These are phyloP conservation scores for Argya squamiceps DNA, from an alignment of 2,797 vertebrate species.

Conservation along the genomic window DNA sequence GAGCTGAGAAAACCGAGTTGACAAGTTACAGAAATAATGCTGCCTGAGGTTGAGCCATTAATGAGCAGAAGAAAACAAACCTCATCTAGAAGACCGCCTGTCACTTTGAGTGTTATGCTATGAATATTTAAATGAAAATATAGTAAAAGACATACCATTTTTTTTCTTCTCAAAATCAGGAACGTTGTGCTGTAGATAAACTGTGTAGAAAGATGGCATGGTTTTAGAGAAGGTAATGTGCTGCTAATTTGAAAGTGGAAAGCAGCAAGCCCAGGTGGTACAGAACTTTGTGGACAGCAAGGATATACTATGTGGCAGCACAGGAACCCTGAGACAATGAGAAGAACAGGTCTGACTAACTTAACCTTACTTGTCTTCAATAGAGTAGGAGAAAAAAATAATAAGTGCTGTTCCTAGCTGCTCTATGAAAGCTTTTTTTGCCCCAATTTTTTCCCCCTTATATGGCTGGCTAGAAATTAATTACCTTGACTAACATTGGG, in stretches of 20 bases:
- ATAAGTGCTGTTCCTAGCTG: neutral
- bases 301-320: accelerated
- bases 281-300: neutral
- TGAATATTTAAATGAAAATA: constrained; percentile 34
- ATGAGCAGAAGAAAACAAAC: constrained; percentile 36
- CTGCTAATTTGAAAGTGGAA: neutral
- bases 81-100: neutral
- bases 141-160: neutral
- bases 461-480: neutral
- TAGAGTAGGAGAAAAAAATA: neutral
- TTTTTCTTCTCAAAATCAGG: neutral
- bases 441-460: neutral
- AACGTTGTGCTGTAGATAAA: neutral
- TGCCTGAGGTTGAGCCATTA: constrained; percentile 28
- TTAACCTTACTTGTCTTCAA: neutral
- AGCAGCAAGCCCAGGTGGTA: neutral
- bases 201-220: neutral
- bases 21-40: constrained; percentile 23
- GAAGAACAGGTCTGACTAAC: neutral
- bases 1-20: neutral
- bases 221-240: neutral
- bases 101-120: constrained; percentile 19
- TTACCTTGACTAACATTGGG: neutral
- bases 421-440: neutral
- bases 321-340: neutral